These are phyloP conservation scores for Porphyrio hochstetteri DNA, from an alignment of 2,113 vertebrate species.

Conservation along the genomic window DNA sequence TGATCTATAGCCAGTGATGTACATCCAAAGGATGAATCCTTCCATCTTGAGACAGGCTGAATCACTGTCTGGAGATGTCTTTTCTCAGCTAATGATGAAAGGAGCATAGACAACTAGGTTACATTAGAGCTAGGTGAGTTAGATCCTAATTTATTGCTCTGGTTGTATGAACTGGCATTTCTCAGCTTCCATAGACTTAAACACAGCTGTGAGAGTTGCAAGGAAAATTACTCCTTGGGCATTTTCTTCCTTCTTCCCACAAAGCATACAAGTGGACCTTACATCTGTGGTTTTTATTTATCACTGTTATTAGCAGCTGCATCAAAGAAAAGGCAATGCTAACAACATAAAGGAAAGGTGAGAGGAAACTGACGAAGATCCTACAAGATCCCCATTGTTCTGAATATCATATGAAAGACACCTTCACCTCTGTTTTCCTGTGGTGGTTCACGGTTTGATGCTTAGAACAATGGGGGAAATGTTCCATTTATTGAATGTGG, in stretches of 20 bases:
- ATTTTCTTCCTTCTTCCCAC: background rate
- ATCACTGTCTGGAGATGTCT: background rate
- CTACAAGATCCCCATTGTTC: background rate
- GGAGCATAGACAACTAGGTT: background rate
- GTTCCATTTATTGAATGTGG: background rate
- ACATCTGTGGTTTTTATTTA: background rate
- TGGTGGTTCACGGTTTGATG: background rate
- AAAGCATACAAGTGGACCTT: background rate
- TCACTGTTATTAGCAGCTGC: background rate
- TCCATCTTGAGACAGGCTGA: background rate
- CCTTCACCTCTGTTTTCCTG: background rate
- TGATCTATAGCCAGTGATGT: background rate
- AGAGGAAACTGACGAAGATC: background rate
- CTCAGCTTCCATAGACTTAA: background rate
- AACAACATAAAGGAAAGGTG: rapidly evolving
- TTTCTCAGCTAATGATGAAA: background rate
- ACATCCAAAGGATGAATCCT: background rate
- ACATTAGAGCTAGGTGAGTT: background rate
- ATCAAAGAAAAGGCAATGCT: background rate
- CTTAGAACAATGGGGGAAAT: background rate
- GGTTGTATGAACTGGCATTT: background rate
- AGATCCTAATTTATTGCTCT: background rate
- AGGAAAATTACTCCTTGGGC: background rate
- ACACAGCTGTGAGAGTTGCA: background rate
- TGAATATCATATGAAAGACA: background rate